Percentiles rank a stretch among this genome's conserved stretches.
phyloP scores from a whole-genome alignment of 2,888 invertebrate genomes.

The Pandemis heparana region DNA sequence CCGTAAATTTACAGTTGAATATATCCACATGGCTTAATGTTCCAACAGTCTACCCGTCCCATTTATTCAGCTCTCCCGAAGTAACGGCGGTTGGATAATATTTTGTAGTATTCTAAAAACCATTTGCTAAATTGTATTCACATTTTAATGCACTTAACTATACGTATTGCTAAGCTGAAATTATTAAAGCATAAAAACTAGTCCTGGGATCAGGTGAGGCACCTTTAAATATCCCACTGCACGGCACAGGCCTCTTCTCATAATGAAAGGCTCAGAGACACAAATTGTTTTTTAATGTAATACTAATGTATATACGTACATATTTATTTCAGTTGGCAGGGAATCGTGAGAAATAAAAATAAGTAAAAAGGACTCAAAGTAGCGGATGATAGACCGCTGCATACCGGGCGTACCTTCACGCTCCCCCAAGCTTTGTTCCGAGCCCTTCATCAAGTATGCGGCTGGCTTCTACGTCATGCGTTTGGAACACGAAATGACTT shows the following conservation, averaged over 20 bases:
- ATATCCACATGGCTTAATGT: constrained; percentile 20
- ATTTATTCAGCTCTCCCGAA: constrained; percentile 8
- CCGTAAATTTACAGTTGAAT: constrained; percentile 23
- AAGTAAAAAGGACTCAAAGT: not conserved
- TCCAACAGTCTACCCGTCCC: constrained; percentile 2
- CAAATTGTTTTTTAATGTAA: no score
- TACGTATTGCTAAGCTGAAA: not conserved
- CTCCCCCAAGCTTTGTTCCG: constrained; percentile 28
- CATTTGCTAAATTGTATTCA: constrained; percentile 7
- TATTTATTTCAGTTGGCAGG: not conserved
- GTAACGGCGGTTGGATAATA: constrained; percentile 11
- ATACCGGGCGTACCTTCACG: constrained; percentile 29
- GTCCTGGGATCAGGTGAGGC: no score
- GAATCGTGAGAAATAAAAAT: not conserved
- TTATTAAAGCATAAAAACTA: not conserved
- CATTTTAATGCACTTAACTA: not conserved
- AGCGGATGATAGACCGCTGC: constrained; percentile 13
- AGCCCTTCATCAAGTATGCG: constrained; percentile 64
- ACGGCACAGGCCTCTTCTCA: no score
- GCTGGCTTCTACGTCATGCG: constrained; percentile 39
- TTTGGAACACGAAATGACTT: constrained; percentile 36
- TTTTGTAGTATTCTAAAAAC: constrained; percentile 20
- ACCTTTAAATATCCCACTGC: no score
- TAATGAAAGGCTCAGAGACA: no score
- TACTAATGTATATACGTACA: no score